Conservation (phyloP, 2,113 vertebrate genomes). For the Ursus arctos region DNA sequence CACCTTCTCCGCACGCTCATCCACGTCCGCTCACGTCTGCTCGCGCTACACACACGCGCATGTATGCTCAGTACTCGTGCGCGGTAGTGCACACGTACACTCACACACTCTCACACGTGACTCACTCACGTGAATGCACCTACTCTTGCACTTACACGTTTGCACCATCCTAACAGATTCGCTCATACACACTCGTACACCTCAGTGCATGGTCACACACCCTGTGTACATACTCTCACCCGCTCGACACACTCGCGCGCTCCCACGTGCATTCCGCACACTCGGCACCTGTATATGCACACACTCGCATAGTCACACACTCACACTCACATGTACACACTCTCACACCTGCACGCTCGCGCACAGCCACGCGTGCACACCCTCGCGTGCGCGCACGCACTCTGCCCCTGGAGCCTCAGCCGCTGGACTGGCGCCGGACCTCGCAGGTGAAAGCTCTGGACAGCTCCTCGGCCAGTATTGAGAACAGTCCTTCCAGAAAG, state of each 20-base stretch:
- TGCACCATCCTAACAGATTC: neutral
- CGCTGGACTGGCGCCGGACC: fast-evolving
- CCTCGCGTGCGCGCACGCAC: neutral
- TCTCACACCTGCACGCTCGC: too few relatives aligned
- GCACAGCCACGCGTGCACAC: neutral
- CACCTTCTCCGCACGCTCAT: neutral
- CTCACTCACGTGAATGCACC: neutral
- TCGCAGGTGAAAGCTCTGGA: neutral
- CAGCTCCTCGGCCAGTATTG: neutral
- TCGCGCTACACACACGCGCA: fast-evolving
- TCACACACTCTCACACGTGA: neutral
- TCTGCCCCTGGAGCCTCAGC: neutral
- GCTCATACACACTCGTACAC: fast-evolving
- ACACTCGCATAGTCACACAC: neutral
- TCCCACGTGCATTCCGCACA: neutral
- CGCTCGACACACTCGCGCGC: neutral
- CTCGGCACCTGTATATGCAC: too few relatives aligned
- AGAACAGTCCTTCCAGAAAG: neutral
- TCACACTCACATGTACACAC: too few relatives aligned
- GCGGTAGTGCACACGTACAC: neutral
- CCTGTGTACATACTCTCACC: neutral
- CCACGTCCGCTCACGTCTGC: fast-evolving
- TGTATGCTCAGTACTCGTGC: neutral
- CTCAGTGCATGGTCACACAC: neutral
- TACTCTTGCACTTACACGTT: too few relatives aligned